Evolutionary conservation across 2,113 vertebrate species (phyloP).

Genomic region (Tursiops truncatus): DNA sequence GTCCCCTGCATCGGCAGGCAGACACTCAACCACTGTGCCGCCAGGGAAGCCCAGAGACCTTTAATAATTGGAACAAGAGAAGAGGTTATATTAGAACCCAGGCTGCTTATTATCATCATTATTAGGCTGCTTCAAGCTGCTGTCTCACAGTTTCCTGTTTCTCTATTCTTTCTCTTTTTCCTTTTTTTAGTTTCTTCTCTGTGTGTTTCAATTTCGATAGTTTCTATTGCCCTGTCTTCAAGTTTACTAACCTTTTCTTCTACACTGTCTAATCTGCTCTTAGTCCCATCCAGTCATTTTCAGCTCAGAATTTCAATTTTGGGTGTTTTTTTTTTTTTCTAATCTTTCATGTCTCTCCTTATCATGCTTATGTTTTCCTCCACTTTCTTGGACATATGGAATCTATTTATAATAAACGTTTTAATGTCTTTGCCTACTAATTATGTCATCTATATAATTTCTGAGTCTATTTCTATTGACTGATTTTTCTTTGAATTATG

Average conservation of each 20-base stretch:
- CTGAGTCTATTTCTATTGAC: neutral
- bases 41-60: neutral
- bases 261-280: neutral
- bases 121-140: neutral
- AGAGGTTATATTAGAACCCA: neutral
- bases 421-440: neutral
- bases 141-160: neutral
- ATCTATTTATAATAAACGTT: neutral
- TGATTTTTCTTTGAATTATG: neutral
- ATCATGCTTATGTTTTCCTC: neutral
- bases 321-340: neutral
- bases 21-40: no score
- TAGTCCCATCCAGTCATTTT: neutral
- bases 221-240: neutral
- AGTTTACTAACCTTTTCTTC: slow-evolving; percentile 23
- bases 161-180: neutral
- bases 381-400: neutral
- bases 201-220: neutral
- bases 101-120: no score
- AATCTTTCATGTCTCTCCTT: neutral
- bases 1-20: no score
- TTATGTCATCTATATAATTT: neutral
- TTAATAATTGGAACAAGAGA: neutral
- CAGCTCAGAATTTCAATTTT: neutral
- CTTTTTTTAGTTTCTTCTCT: neutral